These are phyloP conservation scores for Subanguina moxae DNA, from an alignment of 1,140 invertebrate genomes.

Conservation along the genomic window DNA sequence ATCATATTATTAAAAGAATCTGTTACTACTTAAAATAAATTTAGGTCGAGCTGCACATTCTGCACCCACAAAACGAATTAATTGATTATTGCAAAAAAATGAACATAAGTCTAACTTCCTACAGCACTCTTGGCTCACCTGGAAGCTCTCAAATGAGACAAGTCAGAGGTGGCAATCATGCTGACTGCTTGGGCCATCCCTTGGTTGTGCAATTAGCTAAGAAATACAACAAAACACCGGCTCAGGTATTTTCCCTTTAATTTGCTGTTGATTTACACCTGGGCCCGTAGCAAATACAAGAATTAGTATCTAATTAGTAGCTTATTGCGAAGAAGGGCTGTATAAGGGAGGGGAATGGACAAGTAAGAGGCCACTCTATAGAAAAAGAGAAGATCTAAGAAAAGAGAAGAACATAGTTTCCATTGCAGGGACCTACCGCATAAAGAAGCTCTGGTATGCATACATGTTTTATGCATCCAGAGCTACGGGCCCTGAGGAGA, in stretches of 20 bases:
- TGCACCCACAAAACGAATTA: constrained; percentile 42
- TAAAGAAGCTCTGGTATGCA: no score
- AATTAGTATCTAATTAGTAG: no score
- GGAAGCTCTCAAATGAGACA: constrained; percentile 19
- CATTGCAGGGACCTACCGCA: no score
- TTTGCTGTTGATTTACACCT: no score
- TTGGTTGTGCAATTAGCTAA: constrained; percentile 46
- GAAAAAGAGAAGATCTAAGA: background rate
- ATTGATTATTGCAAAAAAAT: constrained; percentile 44
- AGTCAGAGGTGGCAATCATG: constrained; percentile 15
- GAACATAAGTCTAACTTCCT: constrained; percentile 41
- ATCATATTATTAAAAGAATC: background rate
- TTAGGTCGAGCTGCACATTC: constrained; percentile 47
- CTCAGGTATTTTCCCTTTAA: constrained; percentile 57
- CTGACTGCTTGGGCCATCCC: constrained; percentile 20
- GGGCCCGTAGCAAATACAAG: no score
- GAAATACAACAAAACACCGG: constrained; percentile 54
- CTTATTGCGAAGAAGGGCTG: no score
- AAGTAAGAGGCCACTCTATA: no score
- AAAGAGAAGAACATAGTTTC: no score
- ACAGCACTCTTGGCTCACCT: constrained; percentile 42
- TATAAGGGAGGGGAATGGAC: no score
- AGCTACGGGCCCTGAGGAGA: no score
- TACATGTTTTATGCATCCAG: no score
- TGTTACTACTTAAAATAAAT: no score